These are phyloP conservation scores for Synanthedon formicaeformis DNA, from an alignment of 2,888 invertebrate species.

Conservation along the genomic window DNA sequence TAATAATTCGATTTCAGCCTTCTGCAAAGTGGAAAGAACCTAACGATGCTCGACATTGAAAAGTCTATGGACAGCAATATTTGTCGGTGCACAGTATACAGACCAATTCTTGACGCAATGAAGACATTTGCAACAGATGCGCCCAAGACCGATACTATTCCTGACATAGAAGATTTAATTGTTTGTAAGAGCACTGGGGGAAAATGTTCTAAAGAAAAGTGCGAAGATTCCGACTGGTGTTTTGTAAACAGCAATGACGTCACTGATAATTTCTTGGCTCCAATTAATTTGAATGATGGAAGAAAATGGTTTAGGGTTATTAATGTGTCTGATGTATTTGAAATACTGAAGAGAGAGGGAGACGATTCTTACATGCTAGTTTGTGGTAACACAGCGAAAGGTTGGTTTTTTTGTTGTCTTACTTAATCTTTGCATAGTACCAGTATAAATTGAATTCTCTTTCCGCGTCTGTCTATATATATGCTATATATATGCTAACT, in stretches of 20 bases:
- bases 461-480: too few relatives aligned
- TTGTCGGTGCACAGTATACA: conserved; percentile 85
- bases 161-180: conserved; percentile 34
- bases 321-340: conserved; percentile 61
- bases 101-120: conserved; percentile 82
- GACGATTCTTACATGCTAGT: conserved; percentile 70
- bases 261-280: conserved; percentile 24
- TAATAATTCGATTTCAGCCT: conserved; percentile 17
- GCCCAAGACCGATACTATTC: conserved; percentile 41
- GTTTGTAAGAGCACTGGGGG: conserved; percentile 17
- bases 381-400: conserved; percentile 80
- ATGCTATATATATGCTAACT: too few relatives aligned
- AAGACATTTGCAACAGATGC: conserved; percentile 77
- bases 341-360: conserved; percentile 50
- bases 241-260: conserved; percentile 15
- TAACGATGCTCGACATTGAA: conserved; percentile 76
- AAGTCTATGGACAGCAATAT: conserved; percentile 81
- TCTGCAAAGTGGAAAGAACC: conserved; percentile 21
- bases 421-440: too few relatives aligned
- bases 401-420: conserved; percentile 31
- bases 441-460: too few relatives aligned
- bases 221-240: conserved; percentile 22
- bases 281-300: conserved; percentile 34
- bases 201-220: conserved; percentile 11
- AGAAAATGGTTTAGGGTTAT: conserved; percentile 66